phyloP scores from a whole-genome alignment of 2,888 invertebrate species.

The Fragum fragum region DNA sequence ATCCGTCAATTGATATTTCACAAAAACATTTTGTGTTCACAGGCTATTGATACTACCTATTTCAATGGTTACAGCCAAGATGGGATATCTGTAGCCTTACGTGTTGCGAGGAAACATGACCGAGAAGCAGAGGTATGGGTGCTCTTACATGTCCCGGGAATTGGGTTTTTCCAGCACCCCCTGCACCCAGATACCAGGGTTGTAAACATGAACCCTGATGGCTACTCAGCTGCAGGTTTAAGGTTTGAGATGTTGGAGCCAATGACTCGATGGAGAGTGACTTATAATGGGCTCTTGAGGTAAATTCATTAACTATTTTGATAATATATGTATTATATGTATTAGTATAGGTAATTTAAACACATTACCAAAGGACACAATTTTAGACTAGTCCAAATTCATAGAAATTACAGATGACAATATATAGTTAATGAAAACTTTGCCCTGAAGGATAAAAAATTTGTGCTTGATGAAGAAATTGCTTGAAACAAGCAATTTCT shows the following conservation, averaged over 20 bases:
- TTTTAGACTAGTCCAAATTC: too few relatives aligned
- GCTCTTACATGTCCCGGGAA: constrained; percentile 87
- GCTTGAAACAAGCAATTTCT: too few relatives aligned
- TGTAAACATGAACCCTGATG: constrained; percentile 81
- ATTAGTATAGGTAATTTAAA: too few relatives aligned
- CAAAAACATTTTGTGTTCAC: constrained; percentile 27
- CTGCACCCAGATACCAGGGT: constrained; percentile 89
- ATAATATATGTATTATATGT: too few relatives aligned
- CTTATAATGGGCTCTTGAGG: constrained; percentile 91
- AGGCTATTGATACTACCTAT: constrained; percentile 87
- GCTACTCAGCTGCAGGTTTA: constrained; percentile 86
- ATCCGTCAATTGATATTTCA: too few relatives aligned
- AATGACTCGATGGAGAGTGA: constrained; percentile 89
- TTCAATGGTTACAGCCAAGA: constrained; percentile 88
- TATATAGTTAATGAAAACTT: too few relatives aligned
- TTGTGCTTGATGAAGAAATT: too few relatives aligned
- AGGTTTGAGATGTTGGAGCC: constrained; percentile 90
- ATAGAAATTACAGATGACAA: too few relatives aligned
- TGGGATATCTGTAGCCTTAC: constrained; percentile 89
- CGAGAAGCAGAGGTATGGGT: constrained; percentile 89
- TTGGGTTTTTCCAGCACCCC: constrained; percentile 88
- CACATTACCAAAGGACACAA: too few relatives aligned
- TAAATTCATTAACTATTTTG: too few relatives aligned
- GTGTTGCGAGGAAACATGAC: constrained; percentile 88
- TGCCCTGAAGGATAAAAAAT: too few relatives aligned